Base-by-base conservation (phyloP, 2,113 vertebrate species). In the Misgurnus anguillicaudatus region DNA sequence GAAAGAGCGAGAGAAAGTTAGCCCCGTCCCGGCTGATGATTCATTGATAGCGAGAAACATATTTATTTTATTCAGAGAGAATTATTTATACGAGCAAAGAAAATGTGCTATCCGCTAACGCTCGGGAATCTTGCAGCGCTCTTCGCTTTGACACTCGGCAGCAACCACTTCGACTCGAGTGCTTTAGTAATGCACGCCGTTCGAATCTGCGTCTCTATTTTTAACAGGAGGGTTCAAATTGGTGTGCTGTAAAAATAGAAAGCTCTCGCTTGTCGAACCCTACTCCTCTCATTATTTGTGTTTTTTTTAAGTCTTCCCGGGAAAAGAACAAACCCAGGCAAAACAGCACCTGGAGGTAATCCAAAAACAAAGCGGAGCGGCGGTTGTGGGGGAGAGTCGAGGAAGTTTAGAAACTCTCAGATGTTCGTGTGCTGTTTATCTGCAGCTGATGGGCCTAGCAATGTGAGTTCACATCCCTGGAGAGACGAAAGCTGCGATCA, bases 1-100 rank as follows among this genome's bases (percentile, higher is more conserved):
- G 39, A 38, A 24, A 14, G 9, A 47, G 47, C 8, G 19, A 16
- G 53, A 83, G 73, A 85, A 62, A 80, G 85, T 80, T 82, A 86
- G 84, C 82, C 81, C 79, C 86, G 83, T 78, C 80, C 79, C 47
- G 71, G 80, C 83, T 89, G 89, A 87, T 90, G 87, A 90, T 88
- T 91, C 90, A 89, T 83, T 89, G 87, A 90, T 88, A 87, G 85
- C 79, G 89, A 82, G 84, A 90, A 91, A 89, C 85, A 85, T 90
- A 14, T 84, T 83, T 63, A 45, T 83, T 82, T 83, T 89, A 87
- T 89, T 91, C 90, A 91, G 88, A 92, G 82, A 87, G 90, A 92
- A 92, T 92, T 91, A 92, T 93, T 91, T 86, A 92, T 92, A 87
- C 75, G 38, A 67, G 68, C 84, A 82, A 72, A 86, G 90, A 79